These are phyloP conservation scores for Alectura lathami DNA, from an alignment of 2,113 vertebrate species.

Conservation along the genomic window DNA sequence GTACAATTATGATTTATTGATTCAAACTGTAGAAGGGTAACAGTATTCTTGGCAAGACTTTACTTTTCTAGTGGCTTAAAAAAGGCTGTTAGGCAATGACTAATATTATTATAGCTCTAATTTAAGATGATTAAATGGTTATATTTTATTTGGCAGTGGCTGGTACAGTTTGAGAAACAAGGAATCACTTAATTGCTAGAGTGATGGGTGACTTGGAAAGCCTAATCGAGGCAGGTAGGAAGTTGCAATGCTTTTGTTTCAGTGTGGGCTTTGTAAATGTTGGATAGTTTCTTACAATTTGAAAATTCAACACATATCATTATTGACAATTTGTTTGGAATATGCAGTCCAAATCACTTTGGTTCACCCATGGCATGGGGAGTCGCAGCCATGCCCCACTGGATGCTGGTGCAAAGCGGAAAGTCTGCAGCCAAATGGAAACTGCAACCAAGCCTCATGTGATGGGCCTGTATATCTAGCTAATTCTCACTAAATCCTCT, in stretches of 20 bases:
- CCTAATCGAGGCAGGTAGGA: not conserved
- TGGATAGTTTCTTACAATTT: not conserved
- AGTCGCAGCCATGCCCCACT: too few species aligned
- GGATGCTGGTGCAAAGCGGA: not conserved
- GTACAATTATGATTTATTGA: conserved; percentile 36
- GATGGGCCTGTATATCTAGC: fast-evolving
- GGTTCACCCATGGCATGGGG: not conserved
- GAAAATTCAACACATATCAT: fast-evolving
- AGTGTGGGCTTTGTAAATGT: not conserved
- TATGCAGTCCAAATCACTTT: not conserved
- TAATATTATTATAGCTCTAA: conserved; percentile 45
- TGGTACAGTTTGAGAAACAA: conserved; percentile 12
- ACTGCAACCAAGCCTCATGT: not conserved
- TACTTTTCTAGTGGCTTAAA: not conserved
- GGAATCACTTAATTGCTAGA: not conserved
- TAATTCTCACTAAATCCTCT: not conserved
- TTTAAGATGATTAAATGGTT: conserved; percentile 33
- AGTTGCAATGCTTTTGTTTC: not conserved
- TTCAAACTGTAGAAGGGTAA: conserved; percentile 17
- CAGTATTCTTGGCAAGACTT: conserved; percentile 39
- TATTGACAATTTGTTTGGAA: not conserved
- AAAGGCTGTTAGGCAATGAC: conserved; percentile 12
- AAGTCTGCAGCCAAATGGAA: not conserved
- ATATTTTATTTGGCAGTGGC: conserved; percentile 26
- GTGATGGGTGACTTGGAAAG: not conserved